Evolutionary conservation across 2,113 vertebrate genomes (phyloP).

Genomic region (Craseonycteris thonglongyai): DNA sequence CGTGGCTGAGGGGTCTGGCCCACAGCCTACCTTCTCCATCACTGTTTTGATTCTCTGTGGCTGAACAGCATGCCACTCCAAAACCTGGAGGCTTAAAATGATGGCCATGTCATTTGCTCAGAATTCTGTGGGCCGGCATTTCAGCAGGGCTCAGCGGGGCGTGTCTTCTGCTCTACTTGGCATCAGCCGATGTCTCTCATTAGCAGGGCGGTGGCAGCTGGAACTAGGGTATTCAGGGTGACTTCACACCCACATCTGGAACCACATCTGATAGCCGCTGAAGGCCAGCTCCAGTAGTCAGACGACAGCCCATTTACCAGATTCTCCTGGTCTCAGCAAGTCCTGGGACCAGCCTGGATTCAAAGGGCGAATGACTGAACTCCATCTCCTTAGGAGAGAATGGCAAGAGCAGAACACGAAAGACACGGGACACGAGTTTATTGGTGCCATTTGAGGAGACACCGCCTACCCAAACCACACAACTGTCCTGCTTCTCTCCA

Average conservation of each 20-base stretch:
- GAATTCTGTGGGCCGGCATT: neutral
- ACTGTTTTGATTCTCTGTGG: neutral
- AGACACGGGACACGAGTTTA: neutral
- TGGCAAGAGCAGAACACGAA: neutral
- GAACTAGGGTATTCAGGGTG: neutral
- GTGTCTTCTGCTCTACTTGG: neutral
- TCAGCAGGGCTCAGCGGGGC: neutral
- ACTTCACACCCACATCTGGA: neutral
- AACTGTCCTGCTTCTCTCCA: neutral
- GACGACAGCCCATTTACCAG: neutral
- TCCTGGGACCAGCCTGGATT: neutral
- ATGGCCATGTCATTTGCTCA: neutral
- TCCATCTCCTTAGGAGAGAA: neutral
- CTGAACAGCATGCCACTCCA: neutral
- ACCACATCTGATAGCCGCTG: neutral
- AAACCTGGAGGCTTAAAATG: neutral
- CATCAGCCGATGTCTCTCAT: neutral
- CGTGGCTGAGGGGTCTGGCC: neutral
- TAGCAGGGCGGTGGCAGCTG: neutral
- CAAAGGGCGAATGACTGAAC: neutral
- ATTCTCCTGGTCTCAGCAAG: neutral
- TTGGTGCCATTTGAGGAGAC: neutral
- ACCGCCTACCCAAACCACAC: neutral
- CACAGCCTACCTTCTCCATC: neutral
- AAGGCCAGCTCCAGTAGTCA: neutral